Evolutionary conservation across 2,797 vertebrate species (phyloP), one percentile per base, ranked within the genome.

Genomic region (Aotus griseimembra): DNA sequence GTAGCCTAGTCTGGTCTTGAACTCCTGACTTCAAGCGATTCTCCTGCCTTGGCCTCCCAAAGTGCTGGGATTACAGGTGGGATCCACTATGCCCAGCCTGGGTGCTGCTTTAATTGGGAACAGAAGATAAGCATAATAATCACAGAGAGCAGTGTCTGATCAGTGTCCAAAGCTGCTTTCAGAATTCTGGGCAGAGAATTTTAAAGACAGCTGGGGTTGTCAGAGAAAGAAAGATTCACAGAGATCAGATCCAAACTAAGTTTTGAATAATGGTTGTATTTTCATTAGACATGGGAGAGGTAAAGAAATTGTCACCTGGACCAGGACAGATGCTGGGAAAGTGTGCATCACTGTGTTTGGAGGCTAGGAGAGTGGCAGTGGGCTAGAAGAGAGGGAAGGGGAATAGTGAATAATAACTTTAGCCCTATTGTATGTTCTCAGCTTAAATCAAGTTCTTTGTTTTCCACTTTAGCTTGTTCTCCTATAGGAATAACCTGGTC

Each of bases 391-490:
- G 36, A 81, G 46, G 11, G 0, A 12, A 73, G 44, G 36, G 39
- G 24, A 52, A 50, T 39, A 17, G 46, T 28, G 10, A 72, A 46
- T 46, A 15, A 12, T 64, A 39, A 90, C 41, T 75, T 81, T 33
- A 46, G 86, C 33, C 36, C 33, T 36, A 30, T 50, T 88, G 70
- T 83, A 30, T 30, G 36, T 46, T 82, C 48, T 52, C 33, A 44
- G 61, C 67, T 94, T 76, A 67, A 82, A 77, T 70, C 41, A 46
- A n/a, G 82, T 41, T 82, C 15, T 95, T 81, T 55, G 30, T 89
- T 93, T 88, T 79, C 39, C 39, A 57, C 75, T 96, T 90, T 72
- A 88, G 70, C n/a, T 81, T 67, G 26, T 55, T 77, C 22, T 86
- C 36, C 50, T 8, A 22, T 30, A 36, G 76, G 58, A 90, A 64